Conservation (phyloP, 2,797 vertebrate species). For the Distichodus sexfasciatus region DNA sequence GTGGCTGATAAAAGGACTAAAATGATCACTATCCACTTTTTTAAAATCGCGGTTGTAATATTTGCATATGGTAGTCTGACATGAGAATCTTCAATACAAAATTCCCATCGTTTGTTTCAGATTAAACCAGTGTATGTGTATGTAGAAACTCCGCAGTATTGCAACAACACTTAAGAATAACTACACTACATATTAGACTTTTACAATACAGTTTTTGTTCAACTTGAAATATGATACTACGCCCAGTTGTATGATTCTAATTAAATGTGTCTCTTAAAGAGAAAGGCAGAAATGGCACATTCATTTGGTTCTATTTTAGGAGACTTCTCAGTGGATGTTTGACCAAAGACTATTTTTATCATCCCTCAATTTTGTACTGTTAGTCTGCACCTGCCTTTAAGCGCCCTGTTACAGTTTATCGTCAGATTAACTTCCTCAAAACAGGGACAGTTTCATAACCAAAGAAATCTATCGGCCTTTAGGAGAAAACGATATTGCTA, state of each 20-base stretch:
- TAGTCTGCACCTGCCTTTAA: slow-evolving; percentile 18
- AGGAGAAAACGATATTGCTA: too few species aligned
- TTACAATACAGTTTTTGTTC: not conserved
- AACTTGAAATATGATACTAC: not conserved
- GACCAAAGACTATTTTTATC: too few species aligned
- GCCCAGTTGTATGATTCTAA: not conserved
- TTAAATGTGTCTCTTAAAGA: not conserved
- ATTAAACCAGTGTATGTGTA: not conserved
- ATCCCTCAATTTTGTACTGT: not conserved
- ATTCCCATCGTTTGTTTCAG: too few species aligned
- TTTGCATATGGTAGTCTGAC: too few species aligned
- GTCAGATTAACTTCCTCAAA: slow-evolving; percentile 13
- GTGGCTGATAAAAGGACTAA: too few species aligned
- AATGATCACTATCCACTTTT: too few species aligned
- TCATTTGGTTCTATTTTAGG: not conserved
- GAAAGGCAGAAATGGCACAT: not conserved
- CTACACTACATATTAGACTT: not conserved
- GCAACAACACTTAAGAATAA: not conserved
- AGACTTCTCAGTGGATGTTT: too few species aligned
- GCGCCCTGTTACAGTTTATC: not conserved
- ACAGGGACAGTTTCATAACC: slow-evolving; percentile 6
- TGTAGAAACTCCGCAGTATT: too few species aligned
- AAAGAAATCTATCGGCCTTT: too few species aligned
- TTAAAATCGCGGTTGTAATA: too few species aligned
- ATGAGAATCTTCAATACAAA: too few species aligned